Percentiles rank a stretch among this genome's conserved stretches.
phyloP scores from a whole-genome alignment of 2,113 vertebrate genomes.

The Parus major region DNA sequence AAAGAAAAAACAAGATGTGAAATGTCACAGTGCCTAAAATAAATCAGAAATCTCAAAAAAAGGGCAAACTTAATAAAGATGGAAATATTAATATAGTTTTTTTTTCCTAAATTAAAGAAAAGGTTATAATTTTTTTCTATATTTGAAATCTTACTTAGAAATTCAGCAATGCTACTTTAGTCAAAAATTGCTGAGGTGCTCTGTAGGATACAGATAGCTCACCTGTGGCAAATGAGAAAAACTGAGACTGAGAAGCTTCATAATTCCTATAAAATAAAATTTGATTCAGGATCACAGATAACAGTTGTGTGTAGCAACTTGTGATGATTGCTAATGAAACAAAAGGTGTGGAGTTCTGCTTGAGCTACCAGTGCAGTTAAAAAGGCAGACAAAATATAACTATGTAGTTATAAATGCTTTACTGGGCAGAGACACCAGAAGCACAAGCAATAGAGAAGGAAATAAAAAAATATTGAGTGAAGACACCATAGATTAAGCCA shows the following conservation, averaged over 20 bases:
- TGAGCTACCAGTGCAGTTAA: neutral
- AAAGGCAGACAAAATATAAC: neutral
- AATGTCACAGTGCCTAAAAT: slow-evolving; percentile 10
- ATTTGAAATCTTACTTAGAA: neutral
- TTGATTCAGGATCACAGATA: neutral
- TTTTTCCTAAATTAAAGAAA: neutral
- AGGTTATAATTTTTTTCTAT: neutral
- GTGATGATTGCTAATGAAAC: neutral
- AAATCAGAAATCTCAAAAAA: neutral
- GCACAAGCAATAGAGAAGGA: neutral
- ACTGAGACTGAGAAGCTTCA: neutral
- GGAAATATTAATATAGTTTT: neutral
- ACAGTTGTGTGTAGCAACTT: neutral
- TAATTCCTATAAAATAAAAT: neutral
- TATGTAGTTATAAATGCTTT: neutral
- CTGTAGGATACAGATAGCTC: neutral
- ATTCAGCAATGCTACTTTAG: neutral
- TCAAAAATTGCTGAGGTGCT: neutral
- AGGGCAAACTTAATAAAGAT: neutral
- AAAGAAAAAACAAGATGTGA: neutral
- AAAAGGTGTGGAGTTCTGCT: neutral
- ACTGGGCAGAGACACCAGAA: neutral
- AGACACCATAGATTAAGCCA: neutral
- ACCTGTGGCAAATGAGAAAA: neutral
- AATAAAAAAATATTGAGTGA: neutral